Evolutionary conservation across 2,888 invertebrate genomes (phyloP).

Genomic region (Troides oblongomaculatus): DNA sequence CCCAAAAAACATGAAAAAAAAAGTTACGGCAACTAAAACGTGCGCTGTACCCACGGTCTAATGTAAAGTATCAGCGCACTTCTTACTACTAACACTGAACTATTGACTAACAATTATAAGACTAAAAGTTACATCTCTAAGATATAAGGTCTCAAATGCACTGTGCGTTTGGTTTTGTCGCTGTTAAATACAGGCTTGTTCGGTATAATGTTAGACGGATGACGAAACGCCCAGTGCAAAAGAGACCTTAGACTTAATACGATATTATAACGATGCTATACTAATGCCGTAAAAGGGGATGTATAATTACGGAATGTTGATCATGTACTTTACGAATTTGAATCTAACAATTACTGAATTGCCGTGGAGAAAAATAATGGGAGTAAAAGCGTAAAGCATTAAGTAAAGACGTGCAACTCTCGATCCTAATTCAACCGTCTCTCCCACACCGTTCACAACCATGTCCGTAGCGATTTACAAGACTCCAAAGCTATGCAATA

Average conservation of each 20-base stretch:
- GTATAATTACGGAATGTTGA: conserved; percentile 18
- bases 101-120: conserved; percentile 11
- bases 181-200: background rate
- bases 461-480: conserved; percentile 3
- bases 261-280: conserved; percentile 3
- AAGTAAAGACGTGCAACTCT: background rate
- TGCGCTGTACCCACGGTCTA: conserved; percentile 44
- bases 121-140: conserved; percentile 10
- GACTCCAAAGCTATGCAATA: background rate
- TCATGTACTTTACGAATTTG: background rate
- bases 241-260: conserved; percentile 6
- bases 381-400: background rate
- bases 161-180: conserved; percentile 1
- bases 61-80: conserved; percentile 5
- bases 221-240: conserved; percentile 1
- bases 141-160: conserved; percentile 3
- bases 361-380: background rate
- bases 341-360: background rate
- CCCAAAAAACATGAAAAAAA: conserved; percentile 54
- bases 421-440: background rate
- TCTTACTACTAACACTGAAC: conserved; percentile 18
- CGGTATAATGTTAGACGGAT: background rate
- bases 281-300: conserved; percentile 18
- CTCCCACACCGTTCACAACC: conserved; percentile 4
- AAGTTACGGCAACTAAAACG: conserved; percentile 50